Percentiles rank a stretch among this genome's conserved stretches.
These are phyloP conservation scores for Brachionus asplanchnoidis DNA, from an alignment of 1,140 invertebrate genomes.

Conservation along the genomic window DNA sequence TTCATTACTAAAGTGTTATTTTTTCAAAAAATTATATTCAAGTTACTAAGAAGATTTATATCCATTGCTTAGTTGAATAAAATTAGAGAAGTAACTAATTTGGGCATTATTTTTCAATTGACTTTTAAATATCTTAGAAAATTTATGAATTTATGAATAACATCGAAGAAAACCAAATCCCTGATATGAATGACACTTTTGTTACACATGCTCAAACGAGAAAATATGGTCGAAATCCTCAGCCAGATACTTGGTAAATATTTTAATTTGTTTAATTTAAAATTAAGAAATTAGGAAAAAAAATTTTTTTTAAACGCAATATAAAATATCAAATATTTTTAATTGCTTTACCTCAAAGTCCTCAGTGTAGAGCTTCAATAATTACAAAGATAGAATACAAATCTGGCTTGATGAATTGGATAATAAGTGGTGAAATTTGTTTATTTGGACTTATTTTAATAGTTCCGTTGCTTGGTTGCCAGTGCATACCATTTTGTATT, in stretches of 20 bases:
- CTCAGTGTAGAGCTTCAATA: not conserved
- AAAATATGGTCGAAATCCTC: not conserved
- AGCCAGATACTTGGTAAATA: not conserved
- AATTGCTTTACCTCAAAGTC: not conserved
- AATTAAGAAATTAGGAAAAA: not conserved
- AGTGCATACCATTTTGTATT: not conserved
- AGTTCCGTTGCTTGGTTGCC: not conserved
- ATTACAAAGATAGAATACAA: not conserved
- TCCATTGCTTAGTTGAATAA: no score
- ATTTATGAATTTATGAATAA: no score
- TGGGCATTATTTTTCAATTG: no score
- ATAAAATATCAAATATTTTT: no score
- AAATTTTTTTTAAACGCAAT: not conserved
- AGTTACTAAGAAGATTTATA: no score
- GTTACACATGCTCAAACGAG: not conserved
- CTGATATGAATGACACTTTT: no score
- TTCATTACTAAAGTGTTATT: no score
- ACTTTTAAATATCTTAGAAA: no score
- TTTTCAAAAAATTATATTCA: no score
- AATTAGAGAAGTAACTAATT: no score
- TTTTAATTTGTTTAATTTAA: not conserved
- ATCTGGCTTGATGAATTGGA: not conserved
- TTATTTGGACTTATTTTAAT: not conserved
- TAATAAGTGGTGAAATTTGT: not conserved
- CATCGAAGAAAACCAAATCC: no score